Base-by-base conservation (phyloP, 1,140 invertebrate species). In the Platyscapa corneri region DNA sequence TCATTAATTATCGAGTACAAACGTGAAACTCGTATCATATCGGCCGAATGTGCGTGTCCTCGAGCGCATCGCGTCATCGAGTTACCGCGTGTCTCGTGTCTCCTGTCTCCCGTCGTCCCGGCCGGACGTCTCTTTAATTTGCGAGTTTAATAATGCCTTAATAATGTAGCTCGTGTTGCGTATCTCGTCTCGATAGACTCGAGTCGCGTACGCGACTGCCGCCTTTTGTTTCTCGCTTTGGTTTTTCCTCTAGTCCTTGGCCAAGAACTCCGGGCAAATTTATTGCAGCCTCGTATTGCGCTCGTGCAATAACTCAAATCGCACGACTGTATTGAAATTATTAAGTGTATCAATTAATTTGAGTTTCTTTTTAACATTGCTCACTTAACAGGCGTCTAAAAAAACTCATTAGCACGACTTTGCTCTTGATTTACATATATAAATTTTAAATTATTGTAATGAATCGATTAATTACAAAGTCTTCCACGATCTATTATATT, bases 1-100 rank as follows among this genome's bases (percentile, higher is more conserved):
- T 32, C 77, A 85, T 85, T 65, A 75, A 85, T 85, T 79, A 80
- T 23, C 6, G 6, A 30, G 76, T 23, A 60, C 23, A 30, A 53
- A 60, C 32, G 79, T 65, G 32, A 67, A 64, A 72, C 83, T 8
- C 27, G n/a, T 67, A 76, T 72, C 32, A 72, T 27, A 60, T 60
- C 10, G 56, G 27, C 23, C 5, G 34, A 37, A 37, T 37, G 34
- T 70, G 3, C 32, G 30, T 39, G 32, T 34, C 0, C 18, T 70
- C 18, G 10, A 34, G n/a, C 5, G 6, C 23, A 34, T 32, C 42
- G 12, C 5, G 42, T 46, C 12, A 12, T 46, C 5, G 42, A 7
- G 12, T 12, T 46, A 5, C 6, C 42, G 12, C 6, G n/a, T n/a
- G n/a, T n/a, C n/a, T n/a, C n/a, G n/a, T n/a, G n/a, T n/a, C n/a